Conservation (phyloP, 2,888 invertebrate genomes). For the Gastracanthus pulcherrimus region DNA sequence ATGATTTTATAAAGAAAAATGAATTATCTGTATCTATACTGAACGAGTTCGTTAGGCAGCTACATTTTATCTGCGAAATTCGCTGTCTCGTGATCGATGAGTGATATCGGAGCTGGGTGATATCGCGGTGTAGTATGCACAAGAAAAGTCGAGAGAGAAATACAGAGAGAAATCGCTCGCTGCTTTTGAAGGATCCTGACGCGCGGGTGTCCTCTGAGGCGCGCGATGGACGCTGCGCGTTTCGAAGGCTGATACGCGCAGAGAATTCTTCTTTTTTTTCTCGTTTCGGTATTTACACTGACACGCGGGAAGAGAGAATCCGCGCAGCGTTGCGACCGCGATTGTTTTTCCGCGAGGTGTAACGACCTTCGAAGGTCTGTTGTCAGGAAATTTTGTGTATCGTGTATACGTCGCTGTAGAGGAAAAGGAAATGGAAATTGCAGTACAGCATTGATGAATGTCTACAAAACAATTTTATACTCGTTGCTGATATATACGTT, state of each 20-base stretch:
- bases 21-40: too few species aligned
- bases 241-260: background rate
- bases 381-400: background rate
- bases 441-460: too few species aligned
- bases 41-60: too few species aligned
- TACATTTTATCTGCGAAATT: too few species aligned
- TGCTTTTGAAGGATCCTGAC: too few species aligned
- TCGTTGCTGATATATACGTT: too few species aligned
- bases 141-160: background rate
- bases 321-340: background rate
- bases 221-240: background rate
- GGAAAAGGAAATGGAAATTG: background rate
- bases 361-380: background rate
- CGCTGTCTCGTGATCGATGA: too few species aligned
- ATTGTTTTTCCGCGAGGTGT: too few species aligned
- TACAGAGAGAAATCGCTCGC: background rate
- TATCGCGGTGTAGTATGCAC: background rate
- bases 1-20: too few species aligned
- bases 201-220: constrained; percentile 13
- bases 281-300: background rate
- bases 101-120: too few species aligned
- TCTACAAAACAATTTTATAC: too few species aligned
- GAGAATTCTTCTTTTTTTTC: constrained; percentile 15
- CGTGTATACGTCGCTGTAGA: background rate
- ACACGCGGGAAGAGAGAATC: background rate